phyloP scores from a whole-genome alignment of 2,113 vertebrate genomes.

The Tragulus kanchil region DNA sequence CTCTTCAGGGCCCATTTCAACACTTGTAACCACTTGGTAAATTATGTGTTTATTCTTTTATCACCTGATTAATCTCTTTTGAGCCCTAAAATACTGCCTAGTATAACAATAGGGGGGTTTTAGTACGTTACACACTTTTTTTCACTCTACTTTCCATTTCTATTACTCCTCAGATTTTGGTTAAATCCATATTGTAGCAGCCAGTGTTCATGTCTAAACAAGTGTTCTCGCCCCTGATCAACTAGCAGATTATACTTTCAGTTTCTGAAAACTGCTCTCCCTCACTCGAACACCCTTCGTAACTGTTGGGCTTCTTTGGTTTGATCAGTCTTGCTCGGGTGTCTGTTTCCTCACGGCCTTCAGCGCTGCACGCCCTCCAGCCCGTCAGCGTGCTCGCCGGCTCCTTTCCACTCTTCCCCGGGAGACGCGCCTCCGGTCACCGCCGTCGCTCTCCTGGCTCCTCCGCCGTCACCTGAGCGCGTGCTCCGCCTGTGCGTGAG shows the following conservation, averaged over 20 bases:
- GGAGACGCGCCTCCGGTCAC: neutral
- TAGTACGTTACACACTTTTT: neutral
- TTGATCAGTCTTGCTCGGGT: neutral
- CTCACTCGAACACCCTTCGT: neutral
- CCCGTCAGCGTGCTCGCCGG: too few species aligned
- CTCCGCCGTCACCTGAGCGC: neutral
- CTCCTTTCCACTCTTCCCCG: neutral
- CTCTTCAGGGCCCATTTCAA: neutral
- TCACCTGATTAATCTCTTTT: neutral
- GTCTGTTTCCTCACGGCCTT: neutral
- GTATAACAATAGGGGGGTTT: neutral
- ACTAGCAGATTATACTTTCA: neutral
- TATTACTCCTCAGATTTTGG: neutral
- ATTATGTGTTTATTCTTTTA: neutral
- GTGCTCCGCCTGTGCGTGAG: neutral
- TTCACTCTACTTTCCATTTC: neutral
- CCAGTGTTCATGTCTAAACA: slow-evolving; percentile 30
- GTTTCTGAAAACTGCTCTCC: neutral
- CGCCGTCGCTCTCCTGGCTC: neutral
- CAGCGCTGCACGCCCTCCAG: neutral
- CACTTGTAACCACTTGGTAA: neutral
- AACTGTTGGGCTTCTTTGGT: neutral
- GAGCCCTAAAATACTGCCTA: neutral
- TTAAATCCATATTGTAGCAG: neutral
- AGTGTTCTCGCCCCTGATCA: neutral